Percentiles rank a stretch among this genome's conserved stretches.
Conservation (phyloP, 1,140 invertebrate species). For the Varroa destructor region DNA sequence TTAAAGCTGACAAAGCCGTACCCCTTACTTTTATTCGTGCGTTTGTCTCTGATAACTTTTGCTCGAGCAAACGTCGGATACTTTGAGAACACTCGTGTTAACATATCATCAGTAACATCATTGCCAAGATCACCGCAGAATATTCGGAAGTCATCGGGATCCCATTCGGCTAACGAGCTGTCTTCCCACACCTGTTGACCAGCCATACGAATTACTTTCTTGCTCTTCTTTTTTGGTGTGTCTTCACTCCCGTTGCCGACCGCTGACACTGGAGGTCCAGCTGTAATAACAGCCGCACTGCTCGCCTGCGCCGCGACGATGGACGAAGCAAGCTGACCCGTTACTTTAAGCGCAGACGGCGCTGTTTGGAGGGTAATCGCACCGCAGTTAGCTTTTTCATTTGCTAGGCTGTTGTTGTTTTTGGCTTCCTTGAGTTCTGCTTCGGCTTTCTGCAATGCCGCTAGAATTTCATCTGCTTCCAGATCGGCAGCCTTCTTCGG, state of each 20-base stretch:
- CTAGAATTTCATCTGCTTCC: conserved; percentile 8
- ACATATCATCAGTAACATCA: conserved; percentile 91
- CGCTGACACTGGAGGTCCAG: conserved; percentile 26
- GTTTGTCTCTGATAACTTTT: conserved; percentile 86
- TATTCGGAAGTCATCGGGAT: conserved; percentile 88
- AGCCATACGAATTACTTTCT: conserved; percentile 67
- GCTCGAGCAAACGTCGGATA: conserved; percentile 87
- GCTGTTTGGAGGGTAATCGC: conserved; percentile 14
- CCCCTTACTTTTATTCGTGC: conserved; percentile 95
- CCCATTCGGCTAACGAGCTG: conserved; percentile 73
- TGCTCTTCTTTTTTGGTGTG: conserved; percentile 49
- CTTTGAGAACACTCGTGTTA: conserved; percentile 83
- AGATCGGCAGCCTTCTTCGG: conserved; percentile 31
- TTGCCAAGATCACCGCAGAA: conserved; percentile 99
- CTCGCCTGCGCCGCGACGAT: background rate
- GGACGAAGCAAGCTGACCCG: background rate
- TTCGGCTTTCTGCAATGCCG: background rate
- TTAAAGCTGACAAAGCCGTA: conserved; percentile 98
- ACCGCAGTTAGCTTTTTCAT: conserved; percentile 28
- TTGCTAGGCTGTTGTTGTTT: conserved; percentile 31
- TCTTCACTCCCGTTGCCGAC: conserved; percentile 39
- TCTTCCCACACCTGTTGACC: conserved; percentile 92
- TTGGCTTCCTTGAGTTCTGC: conserved; percentile 18
- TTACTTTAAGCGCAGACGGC: background rate
- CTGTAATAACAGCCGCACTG: conserved; percentile 6